Conservation (phyloP, 2,113 vertebrate species). For the Varanus komodoensis region DNA sequence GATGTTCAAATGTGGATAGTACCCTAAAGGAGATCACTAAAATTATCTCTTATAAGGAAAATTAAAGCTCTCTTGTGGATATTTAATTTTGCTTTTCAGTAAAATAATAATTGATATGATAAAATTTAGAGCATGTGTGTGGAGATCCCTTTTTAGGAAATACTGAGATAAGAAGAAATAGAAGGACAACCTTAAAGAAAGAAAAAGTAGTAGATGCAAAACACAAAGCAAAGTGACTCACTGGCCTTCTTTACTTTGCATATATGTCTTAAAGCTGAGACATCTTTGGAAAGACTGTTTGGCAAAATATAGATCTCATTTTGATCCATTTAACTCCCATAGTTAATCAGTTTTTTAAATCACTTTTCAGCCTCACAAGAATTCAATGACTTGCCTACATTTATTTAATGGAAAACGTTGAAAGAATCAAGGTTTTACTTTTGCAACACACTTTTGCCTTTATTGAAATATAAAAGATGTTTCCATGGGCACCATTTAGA, state of each 20-base stretch:
- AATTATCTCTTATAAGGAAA: background rate
- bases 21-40: background rate
- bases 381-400: conserved; percentile 6
- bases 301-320: background rate
- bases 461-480: background rate
- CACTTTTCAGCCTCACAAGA: background rate
- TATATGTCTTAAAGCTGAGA: background rate
- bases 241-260: background rate
- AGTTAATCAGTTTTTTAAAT: background rate
- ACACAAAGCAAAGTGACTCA: background rate
- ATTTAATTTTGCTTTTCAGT: background rate
- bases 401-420: background rate
- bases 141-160: background rate
- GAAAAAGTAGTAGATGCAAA: background rate
- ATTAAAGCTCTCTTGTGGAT: background rate
- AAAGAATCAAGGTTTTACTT: conserved; percentile 32
- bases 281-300: background rate
- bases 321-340: background rate
- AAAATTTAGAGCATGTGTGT: background rate
- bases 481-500: background rate
- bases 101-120: background rate
- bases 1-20: background rate
- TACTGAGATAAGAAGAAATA: background rate
- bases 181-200: background rate
- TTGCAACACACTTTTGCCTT: background rate